Evolutionary conservation across 2,113 vertebrate species (phyloP).

Genomic region (Drymodes brunneopygia): DNA sequence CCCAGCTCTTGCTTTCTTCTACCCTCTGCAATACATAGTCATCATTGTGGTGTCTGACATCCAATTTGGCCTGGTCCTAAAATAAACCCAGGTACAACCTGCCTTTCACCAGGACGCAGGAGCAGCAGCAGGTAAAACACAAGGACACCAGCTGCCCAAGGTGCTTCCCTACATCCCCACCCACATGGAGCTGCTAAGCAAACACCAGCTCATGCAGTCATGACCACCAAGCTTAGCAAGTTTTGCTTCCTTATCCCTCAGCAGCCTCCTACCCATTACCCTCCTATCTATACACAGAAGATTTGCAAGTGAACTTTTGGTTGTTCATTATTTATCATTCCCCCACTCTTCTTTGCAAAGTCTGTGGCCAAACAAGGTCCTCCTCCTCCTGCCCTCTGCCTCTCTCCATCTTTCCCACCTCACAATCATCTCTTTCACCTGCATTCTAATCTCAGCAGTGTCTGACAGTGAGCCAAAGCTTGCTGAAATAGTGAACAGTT

Average conservation of each 20-base stretch:
- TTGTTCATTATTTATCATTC: not conserved
- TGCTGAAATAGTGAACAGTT: not conserved
- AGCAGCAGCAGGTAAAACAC: not conserved
- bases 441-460: not conserved
- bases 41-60: not conserved
- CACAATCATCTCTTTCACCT: not conserved
- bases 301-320: not conserved
- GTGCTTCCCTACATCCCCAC: not conserved
- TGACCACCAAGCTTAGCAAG: not conserved
- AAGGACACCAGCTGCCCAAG: not conserved
- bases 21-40: not conserved
- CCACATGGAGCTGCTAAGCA: not conserved
- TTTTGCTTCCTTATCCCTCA: not conserved
- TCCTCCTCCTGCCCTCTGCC: not conserved
- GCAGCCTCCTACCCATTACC: not conserved
- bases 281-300: not conserved
- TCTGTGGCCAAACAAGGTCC: not conserved
- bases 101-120: not conserved
- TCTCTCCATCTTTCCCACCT: not conserved
- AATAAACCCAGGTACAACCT: not conserved
- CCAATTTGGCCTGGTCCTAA: not conserved
- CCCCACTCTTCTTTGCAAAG: not conserved
- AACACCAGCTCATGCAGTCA: not conserved
- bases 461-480: not conserved
- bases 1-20: not conserved